Percentiles rank a stretch among this genome's conserved stretches.
These are phyloP conservation scores for Cheirogaleus medius DNA, from an alignment of 2,113 vertebrate species.

Conservation along the genomic window DNA sequence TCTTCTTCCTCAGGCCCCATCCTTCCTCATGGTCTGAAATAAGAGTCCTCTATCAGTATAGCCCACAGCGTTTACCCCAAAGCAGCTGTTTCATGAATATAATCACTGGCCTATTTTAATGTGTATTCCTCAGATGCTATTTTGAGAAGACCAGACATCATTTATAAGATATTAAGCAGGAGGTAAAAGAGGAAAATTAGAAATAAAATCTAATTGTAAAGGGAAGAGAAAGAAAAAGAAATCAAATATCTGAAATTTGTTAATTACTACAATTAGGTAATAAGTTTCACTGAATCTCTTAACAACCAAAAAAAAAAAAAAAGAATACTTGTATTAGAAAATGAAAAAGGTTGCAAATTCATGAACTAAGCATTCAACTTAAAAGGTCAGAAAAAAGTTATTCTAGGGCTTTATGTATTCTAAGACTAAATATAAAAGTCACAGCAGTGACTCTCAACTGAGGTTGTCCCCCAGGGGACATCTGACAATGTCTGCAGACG, in stretches of 20 bases:
- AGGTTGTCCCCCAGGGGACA: background rate
- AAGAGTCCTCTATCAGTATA: background rate
- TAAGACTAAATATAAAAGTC: background rate
- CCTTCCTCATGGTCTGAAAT: background rate
- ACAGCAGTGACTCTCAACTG: background rate
- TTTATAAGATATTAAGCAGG: background rate
- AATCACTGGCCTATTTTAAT: background rate
- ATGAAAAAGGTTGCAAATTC: background rate
- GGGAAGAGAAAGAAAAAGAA: background rate
- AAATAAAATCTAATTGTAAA: background rate
- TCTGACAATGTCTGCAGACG: background rate
- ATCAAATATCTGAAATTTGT: background rate
- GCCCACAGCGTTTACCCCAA: background rate
- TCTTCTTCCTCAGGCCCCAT: background rate
- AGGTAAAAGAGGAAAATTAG: background rate
- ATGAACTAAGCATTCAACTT: background rate
- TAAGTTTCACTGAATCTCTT: background rate
- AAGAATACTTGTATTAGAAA: background rate
- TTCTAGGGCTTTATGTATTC: background rate
- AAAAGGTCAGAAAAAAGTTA: background rate
- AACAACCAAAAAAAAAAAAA: background rate
- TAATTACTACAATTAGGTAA: background rate
- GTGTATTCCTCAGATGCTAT: background rate
- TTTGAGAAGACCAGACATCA: background rate
- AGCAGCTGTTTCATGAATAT: background rate